Percentiles rank a stretch among this genome's conserved stretches.
These are phyloP conservation scores for Pristionchus mayeri DNA, from an alignment of 2,888 invertebrate species.

Conservation along the genomic window DNA sequence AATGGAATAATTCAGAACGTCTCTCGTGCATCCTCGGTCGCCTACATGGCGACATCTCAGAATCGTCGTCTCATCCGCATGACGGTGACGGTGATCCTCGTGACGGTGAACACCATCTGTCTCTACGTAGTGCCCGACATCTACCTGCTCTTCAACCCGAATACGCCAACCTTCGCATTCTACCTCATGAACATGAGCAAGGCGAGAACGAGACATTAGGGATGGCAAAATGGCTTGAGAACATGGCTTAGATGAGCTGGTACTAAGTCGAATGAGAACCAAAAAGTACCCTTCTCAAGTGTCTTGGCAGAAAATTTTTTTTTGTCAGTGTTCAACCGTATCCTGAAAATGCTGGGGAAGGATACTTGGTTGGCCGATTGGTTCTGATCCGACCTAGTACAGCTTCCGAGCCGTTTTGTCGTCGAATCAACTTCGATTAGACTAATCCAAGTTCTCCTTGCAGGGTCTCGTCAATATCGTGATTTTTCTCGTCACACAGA, in stretches of 20 bases:
- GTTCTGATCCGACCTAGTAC: no score
- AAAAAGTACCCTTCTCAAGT: no score
- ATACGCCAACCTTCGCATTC: conserved; percentile 54
- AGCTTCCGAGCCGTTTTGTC: no score
- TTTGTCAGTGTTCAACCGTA: no score
- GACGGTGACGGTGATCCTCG: conserved; percentile 33
- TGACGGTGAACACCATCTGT: conserved; percentile 23
- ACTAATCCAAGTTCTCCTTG: conserved; percentile 10
- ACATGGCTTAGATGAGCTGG: neutral
- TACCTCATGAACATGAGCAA: conserved; percentile 66
- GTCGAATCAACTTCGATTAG: neutral
- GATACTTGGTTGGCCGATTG: no score
- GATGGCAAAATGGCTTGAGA: neutral
- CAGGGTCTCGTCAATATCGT: conserved; percentile 60
- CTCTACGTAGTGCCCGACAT: conserved; percentile 34
- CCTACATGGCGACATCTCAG: conserved; percentile 38
- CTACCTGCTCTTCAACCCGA: conserved; percentile 14
- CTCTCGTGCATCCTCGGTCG: neutral
- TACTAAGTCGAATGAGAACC: no score
- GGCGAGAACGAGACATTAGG: conserved; percentile 44
- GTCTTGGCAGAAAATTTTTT: no score
- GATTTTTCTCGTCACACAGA: conserved; percentile 59
- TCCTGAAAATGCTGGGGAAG: no score
- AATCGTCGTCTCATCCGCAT: conserved; percentile 20
- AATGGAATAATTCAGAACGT: neutral